phyloP scores from a whole-genome alignment of 2,113 vertebrate species.

The Blennius ocellaris region DNA sequence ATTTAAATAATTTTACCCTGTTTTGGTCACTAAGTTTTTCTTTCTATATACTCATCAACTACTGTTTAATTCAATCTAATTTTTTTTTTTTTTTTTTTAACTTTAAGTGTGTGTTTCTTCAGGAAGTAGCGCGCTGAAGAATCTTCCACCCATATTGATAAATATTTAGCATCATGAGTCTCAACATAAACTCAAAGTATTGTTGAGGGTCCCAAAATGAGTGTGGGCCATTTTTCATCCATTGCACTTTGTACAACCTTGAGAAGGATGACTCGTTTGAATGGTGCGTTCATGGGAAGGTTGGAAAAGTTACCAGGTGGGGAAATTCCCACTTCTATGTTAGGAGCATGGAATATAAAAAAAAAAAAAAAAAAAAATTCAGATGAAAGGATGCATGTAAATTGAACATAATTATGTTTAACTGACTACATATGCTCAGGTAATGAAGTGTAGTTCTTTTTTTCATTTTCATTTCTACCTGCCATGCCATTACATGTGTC shows the following conservation, averaged over 20 bases:
- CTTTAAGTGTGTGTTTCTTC: neutral
- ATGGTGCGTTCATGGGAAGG: too few relatives aligned
- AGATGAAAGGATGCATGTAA: too few relatives aligned
- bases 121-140: slow-evolving; percentile 5
- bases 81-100: neutral
- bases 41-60: slow-evolving; percentile 25
- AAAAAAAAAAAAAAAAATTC: too few relatives aligned
- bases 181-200: slow-evolving; percentile 34
- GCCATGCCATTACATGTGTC: too few relatives aligned
- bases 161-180: slow-evolving; percentile 36
- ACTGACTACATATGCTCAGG: too few relatives aligned
- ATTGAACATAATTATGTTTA: too few relatives aligned
- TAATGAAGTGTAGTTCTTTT: too few relatives aligned
- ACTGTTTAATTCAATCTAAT: slow-evolving; percentile 7
- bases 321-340: too few relatives aligned
- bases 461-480: too few relatives aligned
- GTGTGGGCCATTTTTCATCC: slow-evolving; percentile 79
- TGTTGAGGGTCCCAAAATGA: slow-evolving; percentile 20
- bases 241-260: slow-evolving; percentile 88
- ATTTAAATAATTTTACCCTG: slow-evolving; percentile 66
- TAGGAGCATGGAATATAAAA: too few relatives aligned
- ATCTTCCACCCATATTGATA: slow-evolving; percentile 17
- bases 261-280: slow-evolving; percentile 79
- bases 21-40: slow-evolving; percentile 38
- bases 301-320: too few relatives aligned